Evolutionary conservation across 2,113 vertebrate species (phyloP).

Genomic region (Speoplatyrhinus poulsoni): DNA sequence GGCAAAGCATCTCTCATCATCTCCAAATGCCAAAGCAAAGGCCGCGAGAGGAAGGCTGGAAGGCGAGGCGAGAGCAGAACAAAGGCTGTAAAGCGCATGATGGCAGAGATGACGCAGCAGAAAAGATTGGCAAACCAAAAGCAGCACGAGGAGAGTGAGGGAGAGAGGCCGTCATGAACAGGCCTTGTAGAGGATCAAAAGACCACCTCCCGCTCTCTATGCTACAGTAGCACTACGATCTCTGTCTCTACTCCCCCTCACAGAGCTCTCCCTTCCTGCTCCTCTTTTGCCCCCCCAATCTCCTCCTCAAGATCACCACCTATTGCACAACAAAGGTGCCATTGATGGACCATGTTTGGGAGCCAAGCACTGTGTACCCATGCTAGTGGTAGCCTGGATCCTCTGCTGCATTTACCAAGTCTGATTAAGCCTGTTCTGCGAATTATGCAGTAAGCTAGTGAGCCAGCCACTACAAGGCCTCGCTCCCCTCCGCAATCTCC

Average conservation of each 20-base stretch:
- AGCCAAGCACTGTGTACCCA: slow-evolving; percentile 88
- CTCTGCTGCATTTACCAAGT: slow-evolving; percentile 80
- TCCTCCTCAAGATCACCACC: slow-evolving; percentile 58
- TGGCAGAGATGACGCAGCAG: slow-evolving; percentile 14
- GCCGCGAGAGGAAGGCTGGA: background rate
- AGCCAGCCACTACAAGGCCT: slow-evolving; percentile 62
- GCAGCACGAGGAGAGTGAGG: slow-evolving; percentile 20
- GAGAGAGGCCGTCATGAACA: slow-evolving; percentile 7
- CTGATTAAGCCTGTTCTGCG: slow-evolving; percentile 82
- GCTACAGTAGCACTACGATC: slow-evolving; percentile 15
- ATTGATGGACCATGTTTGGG: slow-evolving; percentile 82
- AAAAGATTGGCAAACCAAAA: slow-evolving; percentile 31
- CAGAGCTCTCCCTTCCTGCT: slow-evolving; percentile 34
- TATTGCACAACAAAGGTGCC: slow-evolving; percentile 84
- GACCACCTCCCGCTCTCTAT: slow-evolving; percentile 14
- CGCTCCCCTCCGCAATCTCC: slow-evolving; percentile 9
- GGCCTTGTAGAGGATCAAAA: slow-evolving; percentile 32
- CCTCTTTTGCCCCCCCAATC: slow-evolving; percentile 46
- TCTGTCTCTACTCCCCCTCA: slow-evolving; percentile 42
- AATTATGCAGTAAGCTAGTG: slow-evolving; percentile 77
- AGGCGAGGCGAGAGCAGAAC: slow-evolving; percentile 26
- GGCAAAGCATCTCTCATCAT: slow-evolving; percentile 82
- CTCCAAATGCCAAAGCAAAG: slow-evolving; percentile 73
- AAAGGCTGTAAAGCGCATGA: slow-evolving; percentile 25
- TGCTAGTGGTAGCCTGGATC: slow-evolving; percentile 76